Percentiles rank a stretch among this genome's conserved stretches.
These are phyloP conservation scores for Chromis chromis DNA, from an alignment of 2,797 vertebrate genomes.

Conservation along the genomic window DNA sequence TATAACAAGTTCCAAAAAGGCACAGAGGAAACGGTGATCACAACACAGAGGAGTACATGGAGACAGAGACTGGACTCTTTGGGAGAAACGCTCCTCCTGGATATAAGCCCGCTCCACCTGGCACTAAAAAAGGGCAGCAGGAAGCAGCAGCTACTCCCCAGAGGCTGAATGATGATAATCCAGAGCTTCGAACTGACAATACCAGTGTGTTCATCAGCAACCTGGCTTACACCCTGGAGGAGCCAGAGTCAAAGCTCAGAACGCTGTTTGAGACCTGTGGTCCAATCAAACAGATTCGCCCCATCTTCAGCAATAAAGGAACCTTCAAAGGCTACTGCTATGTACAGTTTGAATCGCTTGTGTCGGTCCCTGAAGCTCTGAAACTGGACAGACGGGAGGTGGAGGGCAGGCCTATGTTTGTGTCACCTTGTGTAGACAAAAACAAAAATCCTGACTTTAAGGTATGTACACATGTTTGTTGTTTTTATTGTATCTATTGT, in stretches of 20 bases:
- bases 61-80: conserved; percentile 82
- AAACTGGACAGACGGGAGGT: conserved; percentile 89
- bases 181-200: conserved; percentile 88
- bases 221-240: conserved; percentile 89
- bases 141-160: conserved; percentile 45
- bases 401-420: conserved; percentile 95
- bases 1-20: conserved; percentile 88
- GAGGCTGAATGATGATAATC: conserved; percentile 78
- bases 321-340: conserved; percentile 95
- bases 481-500: background rate
- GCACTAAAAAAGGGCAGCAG: conserved; percentile 78
- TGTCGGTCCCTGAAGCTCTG: conserved; percentile 86
- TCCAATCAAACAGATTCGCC: conserved; percentile 87
- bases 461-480: conserved; percentile 76
- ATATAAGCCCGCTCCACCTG: conserved; percentile 53
- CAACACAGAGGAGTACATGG: conserved; percentile 78
- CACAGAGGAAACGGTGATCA: conserved; percentile 80
- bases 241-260: conserved; percentile 88
- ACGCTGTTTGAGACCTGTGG: conserved; percentile 90
- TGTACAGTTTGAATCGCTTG: conserved; percentile 89
- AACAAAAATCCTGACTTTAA: conserved; percentile 96
- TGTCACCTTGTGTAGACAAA: conserved; percentile 97
- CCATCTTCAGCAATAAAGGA: conserved; percentile 88
- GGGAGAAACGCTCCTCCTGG: conserved; percentile 75
- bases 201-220: conserved; percentile 96